phyloP scores from a whole-genome alignment of 2,113 vertebrate species.

The Paradoxurus hermaphroditus region DNA sequence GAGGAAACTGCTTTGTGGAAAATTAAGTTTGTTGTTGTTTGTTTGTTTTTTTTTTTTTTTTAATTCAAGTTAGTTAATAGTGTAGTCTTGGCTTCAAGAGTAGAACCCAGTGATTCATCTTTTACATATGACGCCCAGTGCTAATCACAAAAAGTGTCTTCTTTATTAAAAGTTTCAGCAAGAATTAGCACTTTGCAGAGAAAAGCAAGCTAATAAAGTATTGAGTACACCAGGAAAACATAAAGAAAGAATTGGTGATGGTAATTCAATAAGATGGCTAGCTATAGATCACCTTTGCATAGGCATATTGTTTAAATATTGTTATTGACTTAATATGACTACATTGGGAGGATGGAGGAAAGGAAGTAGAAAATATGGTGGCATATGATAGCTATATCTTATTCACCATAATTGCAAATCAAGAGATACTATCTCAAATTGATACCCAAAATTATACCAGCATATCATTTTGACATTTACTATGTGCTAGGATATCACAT shows the following conservation, averaged over 20 bases:
- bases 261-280: neutral
- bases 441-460: neutral
- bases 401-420: neutral
- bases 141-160: no score
- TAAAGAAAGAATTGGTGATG: neutral
- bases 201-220: neutral
- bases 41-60: no score
- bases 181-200: neutral
- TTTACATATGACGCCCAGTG: no score
- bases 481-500: slow-evolving; percentile 89
- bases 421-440: neutral
- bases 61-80: no score
- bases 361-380: neutral
- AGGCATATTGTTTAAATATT: neutral
- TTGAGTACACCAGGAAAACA: neutral
- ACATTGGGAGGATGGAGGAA: neutral
- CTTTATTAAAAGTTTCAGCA: neutral
- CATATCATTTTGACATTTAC: slow-evolving; percentile 49
- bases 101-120: no score
- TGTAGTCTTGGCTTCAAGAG: no score
- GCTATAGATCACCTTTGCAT: neutral
- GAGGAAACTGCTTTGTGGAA: neutral
- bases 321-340: neutral
- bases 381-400: neutral
- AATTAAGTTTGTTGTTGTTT: no score